These are phyloP conservation scores for Stegana nigrithorax DNA, from an alignment of 2,888 invertebrate species.

Conservation along the genomic window DNA sequence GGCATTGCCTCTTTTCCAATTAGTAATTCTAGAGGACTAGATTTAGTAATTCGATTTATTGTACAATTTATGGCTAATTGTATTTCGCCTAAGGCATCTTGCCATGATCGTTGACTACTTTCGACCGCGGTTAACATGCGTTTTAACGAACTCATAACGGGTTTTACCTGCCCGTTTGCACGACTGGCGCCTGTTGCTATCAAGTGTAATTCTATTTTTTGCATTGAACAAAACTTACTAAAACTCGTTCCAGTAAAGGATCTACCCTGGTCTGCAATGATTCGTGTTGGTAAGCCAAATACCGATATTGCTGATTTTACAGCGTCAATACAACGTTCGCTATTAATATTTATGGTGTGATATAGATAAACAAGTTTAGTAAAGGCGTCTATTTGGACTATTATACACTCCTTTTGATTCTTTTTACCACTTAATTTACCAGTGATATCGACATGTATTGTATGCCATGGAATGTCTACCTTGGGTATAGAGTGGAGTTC, in stretches of 20 bases:
- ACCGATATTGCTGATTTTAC: slow-evolving; percentile 17
- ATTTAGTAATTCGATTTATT: slow-evolving; percentile 14
- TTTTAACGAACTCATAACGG: slow-evolving; percentile 27
- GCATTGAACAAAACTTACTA: slow-evolving; percentile 24
- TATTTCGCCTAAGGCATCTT: neutral
- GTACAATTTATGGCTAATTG: slow-evolving; percentile 19
- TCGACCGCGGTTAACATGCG: neutral
- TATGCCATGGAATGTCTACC: slow-evolving; percentile 13
- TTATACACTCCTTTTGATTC: neutral
- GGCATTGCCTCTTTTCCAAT: slow-evolving; percentile 17
- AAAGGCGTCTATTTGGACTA: neutral
- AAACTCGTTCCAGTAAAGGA: slow-evolving; percentile 19
- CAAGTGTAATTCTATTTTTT: slow-evolving; percentile 30
- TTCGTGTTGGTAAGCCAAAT: slow-evolving; percentile 17
- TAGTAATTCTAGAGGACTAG: slow-evolving; percentile 15
- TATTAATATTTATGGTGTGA: slow-evolving; percentile 19
- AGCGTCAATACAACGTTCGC: slow-evolving; percentile 21
- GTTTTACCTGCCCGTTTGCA: slow-evolving; percentile 31
- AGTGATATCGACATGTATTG: slow-evolving; percentile 22
- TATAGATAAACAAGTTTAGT: slow-evolving; percentile 8
- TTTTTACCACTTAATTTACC: neutral
- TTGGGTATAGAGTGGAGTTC: slow-evolving; percentile 16
- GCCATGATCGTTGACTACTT: neutral
- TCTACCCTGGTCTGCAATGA: slow-evolving; percentile 25
- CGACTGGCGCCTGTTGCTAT: slow-evolving; percentile 31